phyloP scores from a whole-genome alignment of 2,113 vertebrate genomes.

The Gambusia holbrooki region DNA sequence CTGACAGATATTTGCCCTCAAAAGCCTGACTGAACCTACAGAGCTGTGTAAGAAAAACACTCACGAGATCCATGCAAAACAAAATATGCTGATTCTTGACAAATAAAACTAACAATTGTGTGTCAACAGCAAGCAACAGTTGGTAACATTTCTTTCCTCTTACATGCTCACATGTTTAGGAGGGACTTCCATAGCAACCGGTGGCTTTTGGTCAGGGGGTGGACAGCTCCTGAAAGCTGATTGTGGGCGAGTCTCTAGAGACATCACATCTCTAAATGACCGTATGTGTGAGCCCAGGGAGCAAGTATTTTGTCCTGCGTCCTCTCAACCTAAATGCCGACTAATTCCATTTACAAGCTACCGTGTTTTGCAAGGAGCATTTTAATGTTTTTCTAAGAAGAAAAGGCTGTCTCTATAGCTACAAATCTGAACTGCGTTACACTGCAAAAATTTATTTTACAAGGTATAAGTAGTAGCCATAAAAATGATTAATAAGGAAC shows the following conservation, averaged over 20 bases:
- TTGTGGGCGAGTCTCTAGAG: conserved; percentile 34
- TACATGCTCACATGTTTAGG: conserved; percentile 50
- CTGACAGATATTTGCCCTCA: conserved; percentile 8
- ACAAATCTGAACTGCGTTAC: background rate
- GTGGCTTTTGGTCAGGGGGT: conserved; percentile 18
- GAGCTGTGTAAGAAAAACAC: background rate
- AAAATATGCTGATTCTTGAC: background rate
- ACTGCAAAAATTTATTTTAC: background rate
- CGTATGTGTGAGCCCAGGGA: conserved; percentile 53
- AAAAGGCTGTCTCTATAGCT: too few relatives aligned
- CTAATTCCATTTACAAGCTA: background rate
- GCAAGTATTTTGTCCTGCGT: background rate
- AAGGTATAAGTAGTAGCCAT: background rate
- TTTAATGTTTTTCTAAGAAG: too few relatives aligned
- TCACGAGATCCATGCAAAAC: background rate
- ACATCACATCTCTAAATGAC: conserved; percentile 45
- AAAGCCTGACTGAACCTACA: background rate
- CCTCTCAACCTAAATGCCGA: background rate
- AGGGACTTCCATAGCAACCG: conserved; percentile 15
- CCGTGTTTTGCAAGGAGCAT: background rate
- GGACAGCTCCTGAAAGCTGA: conserved; percentile 39
- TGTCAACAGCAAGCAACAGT: conserved; percentile 38
- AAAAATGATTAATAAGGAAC: background rate
- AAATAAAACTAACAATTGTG: background rate
- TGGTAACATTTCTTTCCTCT: conserved; percentile 19